Evolutionary conservation across 2,888 invertebrate species (phyloP).

Genomic region (Eupeodes luniger): DNA sequence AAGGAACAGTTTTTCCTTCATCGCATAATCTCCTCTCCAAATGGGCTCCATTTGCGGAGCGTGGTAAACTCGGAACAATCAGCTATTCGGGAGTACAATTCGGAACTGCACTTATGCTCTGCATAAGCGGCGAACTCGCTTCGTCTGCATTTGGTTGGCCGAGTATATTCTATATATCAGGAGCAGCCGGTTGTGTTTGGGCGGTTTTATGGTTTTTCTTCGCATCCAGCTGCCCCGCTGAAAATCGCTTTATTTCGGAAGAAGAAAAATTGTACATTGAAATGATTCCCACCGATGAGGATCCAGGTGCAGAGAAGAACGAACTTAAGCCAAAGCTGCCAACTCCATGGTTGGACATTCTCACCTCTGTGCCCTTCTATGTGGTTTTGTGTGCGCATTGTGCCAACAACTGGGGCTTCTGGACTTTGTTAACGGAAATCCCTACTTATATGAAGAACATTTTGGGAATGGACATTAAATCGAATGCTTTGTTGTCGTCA

Average conservation of each 20-base stretch:
- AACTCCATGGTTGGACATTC: slow-evolving; percentile 91
- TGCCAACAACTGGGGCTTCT: slow-evolving; percentile 91
- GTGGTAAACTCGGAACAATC: slow-evolving; percentile 87
- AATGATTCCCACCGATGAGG: slow-evolving; percentile 77
- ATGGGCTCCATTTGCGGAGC: slow-evolving; percentile 89
- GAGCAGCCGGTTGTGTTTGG: slow-evolving; percentile 87
- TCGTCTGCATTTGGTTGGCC: slow-evolving; percentile 90
- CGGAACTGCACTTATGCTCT: slow-evolving; percentile 89
- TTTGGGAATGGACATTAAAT: slow-evolving; percentile 89
- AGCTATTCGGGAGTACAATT: slow-evolving; percentile 90
- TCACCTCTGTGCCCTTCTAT: slow-evolving; percentile 91
- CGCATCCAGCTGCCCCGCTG: slow-evolving; percentile 88
- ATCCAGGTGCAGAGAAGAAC: slow-evolving; percentile 50
- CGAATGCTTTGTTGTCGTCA: slow-evolving; percentile 89
- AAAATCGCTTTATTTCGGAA: slow-evolving; percentile 86
- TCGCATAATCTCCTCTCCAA: slow-evolving; percentile 89
- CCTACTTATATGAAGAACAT: slow-evolving; percentile 92
- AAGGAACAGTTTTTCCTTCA: slow-evolving; percentile 88
- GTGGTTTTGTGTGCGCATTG: slow-evolving; percentile 89
- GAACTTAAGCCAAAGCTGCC: slow-evolving; percentile 43
- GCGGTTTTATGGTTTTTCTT: slow-evolving; percentile 86
- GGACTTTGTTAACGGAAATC: slow-evolving; percentile 92
- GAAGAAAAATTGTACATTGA: slow-evolving; percentile 89
- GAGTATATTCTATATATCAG: slow-evolving; percentile 90
- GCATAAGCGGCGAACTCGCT: slow-evolving; percentile 88